These are phyloP conservation scores for Sapajus apella DNA, from an alignment of 2,113 vertebrate genomes.

Conservation along the genomic window DNA sequence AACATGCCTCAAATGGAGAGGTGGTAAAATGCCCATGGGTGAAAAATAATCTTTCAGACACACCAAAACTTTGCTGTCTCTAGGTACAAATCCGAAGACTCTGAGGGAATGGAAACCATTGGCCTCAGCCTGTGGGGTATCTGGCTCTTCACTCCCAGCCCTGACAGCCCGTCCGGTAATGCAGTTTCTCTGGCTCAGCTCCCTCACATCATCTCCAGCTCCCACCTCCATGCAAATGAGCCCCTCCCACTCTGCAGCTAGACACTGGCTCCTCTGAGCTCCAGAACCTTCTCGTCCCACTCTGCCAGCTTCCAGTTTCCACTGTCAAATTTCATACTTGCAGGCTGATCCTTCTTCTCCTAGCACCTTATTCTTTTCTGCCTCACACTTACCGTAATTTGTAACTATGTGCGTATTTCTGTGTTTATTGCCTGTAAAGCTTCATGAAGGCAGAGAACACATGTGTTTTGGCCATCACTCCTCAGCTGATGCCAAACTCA, in stretches of 20 bases:
- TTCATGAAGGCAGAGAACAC: not conserved
- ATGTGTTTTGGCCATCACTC: not conserved
- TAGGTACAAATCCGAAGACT: too few relatives aligned
- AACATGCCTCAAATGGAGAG: not conserved
- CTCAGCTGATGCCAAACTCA: not conserved
- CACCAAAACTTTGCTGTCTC: not conserved
- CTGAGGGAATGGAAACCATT: not conserved
- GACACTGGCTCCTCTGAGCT: not conserved
- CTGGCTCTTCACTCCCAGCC: not conserved
- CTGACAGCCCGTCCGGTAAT: not conserved
- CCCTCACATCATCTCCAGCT: not conserved
- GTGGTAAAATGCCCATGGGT: accelerated
- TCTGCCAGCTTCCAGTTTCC: not conserved
- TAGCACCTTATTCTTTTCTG: not conserved
- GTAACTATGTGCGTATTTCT: not conserved
- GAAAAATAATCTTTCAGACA: not conserved
- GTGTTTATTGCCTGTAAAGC: not conserved
- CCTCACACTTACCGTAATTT: too few relatives aligned
- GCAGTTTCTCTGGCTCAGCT: not conserved
- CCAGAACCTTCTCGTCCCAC: not conserved
- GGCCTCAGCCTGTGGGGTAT: not conserved
- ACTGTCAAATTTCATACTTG: not conserved
- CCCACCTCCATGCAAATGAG: not conserved
- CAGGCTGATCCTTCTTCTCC: not conserved
- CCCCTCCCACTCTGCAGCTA: not conserved